Evolutionary conservation across 2,797 vertebrate genomes (phyloP).

Genomic region (Eutrigla gurnardus): DNA sequence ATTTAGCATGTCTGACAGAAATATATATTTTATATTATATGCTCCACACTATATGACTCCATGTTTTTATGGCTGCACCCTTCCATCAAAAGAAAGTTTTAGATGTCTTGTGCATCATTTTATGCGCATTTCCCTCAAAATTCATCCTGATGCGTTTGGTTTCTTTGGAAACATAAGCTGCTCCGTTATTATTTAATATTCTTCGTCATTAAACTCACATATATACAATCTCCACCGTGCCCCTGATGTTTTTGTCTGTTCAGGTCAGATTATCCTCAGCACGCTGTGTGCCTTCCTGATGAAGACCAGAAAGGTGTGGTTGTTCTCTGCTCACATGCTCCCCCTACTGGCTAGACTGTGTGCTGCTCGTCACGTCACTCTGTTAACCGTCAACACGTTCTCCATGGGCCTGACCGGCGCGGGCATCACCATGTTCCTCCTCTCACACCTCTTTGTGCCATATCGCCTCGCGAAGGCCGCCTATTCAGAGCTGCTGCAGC

Average conservation of each 20-base stretch:
- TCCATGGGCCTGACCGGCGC: slow-evolving; percentile 78
- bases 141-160: neutral
- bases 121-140: neutral
- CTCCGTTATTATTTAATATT: neutral
- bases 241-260: neutral
- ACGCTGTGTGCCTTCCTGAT: slow-evolving; percentile 88
- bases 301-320: slow-evolving; percentile 86
- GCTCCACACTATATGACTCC: neutral
- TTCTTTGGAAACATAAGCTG: neutral
- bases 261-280: slow-evolving; percentile 88
- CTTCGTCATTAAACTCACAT: too few species aligned
- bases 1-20: neutral
- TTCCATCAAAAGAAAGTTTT: neutral
- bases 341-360: slow-evolving; percentile 85
- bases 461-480: slow-evolving; percentile 81
- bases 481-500: slow-evolving; percentile 80
- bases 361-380: slow-evolving; percentile 65
- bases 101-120: neutral
- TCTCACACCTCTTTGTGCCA: slow-evolving; percentile 84
- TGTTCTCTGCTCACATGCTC: slow-evolving; percentile 86
- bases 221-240: neutral
- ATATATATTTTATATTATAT: neutral
- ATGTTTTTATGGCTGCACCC: neutral
- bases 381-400: slow-evolving; percentile 77
- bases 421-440: slow-evolving; percentile 75